Evolutionary conservation across 2,888 invertebrate species (phyloP), one percentile per base, ranked within the genome.

Genomic region (Synanthedon vespiformis): DNA sequence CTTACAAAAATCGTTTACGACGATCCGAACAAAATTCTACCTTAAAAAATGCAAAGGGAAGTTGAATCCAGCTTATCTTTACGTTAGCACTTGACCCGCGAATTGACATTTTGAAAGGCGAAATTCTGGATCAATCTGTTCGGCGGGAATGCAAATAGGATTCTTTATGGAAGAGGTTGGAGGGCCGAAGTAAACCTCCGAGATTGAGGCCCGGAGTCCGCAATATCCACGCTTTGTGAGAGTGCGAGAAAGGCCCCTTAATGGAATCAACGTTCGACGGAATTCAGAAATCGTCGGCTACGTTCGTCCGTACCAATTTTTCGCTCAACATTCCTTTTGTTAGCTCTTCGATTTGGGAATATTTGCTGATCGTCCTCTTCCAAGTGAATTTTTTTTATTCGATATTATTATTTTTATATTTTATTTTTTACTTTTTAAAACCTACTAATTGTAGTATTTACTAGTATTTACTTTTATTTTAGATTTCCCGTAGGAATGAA

Each of bases 101-200:
- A 74, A 72, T 77, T 75, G 73, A 70, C 73, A 73, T 70, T 70
- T 62, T 57, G 64, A 65, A 70, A 67, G 64, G 63, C 66, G 65
- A 63, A 64, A 75, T 74, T 72, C 72, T 70, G 68, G 75, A 80
- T 77, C 80, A 75, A 75, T 74, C 72, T 68, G 73, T 55, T 60
- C 51, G 69, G 70, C 68, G 65, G 69, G 72, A 77, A 81, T 80
- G 79, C 78, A 80, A 81, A 81, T 81, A 80, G 73, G 71, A 74
- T 74, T 80, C 76, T 79, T 78, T 78, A 72, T 69, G 63, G 68
- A 67, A 61, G 68, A 68, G 68, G 65, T 63, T 52, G 44, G 57
- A 63, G 67, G 62, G 60, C 60, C 56, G 66, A 66, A 66, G 68
- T 71, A 72, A 74, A 70, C 70, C 74, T 67, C 60, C 57, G 70